Base-by-base conservation (phyloP, 2,797 vertebrate genomes). In the Garrulus glandarius region DNA sequence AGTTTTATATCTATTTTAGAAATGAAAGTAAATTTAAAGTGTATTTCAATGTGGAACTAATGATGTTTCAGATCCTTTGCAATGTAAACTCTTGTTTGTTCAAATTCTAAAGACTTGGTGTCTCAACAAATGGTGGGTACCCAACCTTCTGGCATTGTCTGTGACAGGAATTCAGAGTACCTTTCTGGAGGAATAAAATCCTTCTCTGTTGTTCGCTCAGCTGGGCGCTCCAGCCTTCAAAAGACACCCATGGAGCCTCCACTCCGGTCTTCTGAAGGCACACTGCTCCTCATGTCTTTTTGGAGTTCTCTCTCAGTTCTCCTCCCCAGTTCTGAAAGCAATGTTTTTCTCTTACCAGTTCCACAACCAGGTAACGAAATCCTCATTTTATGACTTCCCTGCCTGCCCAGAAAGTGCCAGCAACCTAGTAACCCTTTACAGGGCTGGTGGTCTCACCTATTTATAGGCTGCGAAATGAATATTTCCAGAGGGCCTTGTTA, bases 401-500 rank as follows among this genome's bases (percentile, higher is more conserved):
- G 20, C 26, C 65, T 70, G 74, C 55, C 82, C 70, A 90, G 85
- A 86, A 95, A 69, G 50, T 29, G 50, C 50, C 80, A 61, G 76
- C 29, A 74, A 69, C 0, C 17, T 10, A 61, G 76, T 78, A 93
- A 86, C 50, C 82, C 83, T 61, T 93, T 72, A 88, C 1, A 0
- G 67, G 67, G 65, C 61, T 88, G 72, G 57, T 55, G 80, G 76
- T 65, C 89, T 95, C 83, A 75, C 65, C 76, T 90, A 72, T 92
- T 96, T 95, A 95, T 75, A 69, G 80, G 76, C 93, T 97, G 94
- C 0, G 2, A 94, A 72, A 71, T 15, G 76, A 97, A 76, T 69
- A 50, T 75, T 95, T 95, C 92, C 95, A 94, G 94, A 92, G 82
- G 44, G 29, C 50, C 85, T 57, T 60, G 55, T 88, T 88, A 84